phyloP scores from a whole-genome alignment of 2,888 invertebrate species.

The Scrobipalpa costella region DNA sequence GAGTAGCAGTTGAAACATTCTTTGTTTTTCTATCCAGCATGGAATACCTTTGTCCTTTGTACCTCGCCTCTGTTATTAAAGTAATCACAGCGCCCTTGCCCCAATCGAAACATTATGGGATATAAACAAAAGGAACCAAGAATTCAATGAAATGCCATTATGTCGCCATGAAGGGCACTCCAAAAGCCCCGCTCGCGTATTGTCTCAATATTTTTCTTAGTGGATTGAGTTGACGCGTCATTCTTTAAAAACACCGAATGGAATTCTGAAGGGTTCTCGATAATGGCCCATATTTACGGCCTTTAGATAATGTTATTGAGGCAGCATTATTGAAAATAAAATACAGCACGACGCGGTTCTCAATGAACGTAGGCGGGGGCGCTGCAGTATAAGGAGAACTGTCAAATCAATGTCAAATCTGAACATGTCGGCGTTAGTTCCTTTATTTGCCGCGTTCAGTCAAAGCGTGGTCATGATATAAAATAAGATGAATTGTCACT shows the following conservation, averaged over 20 bases:
- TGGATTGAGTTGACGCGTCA: constrained; percentile 76
- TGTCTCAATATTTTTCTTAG: constrained; percentile 81
- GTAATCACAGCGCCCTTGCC: constrained; percentile 76
- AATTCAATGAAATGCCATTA: constrained; percentile 80
- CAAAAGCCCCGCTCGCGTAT: constrained; percentile 51
- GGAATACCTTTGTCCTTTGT: too few species aligned
- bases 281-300: constrained; percentile 79
- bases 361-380: too few species aligned
- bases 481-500: constrained; percentile 60
- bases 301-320: constrained; percentile 67
- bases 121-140: constrained; percentile 80
- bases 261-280: constrained; percentile 75
- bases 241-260: constrained; percentile 74
- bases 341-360: too few species aligned
- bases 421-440: too few species aligned
- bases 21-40: too few species aligned
- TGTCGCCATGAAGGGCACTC: constrained; percentile 74
- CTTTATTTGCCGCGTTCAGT: too few species aligned
- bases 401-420: too few species aligned
- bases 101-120: constrained; percentile 80
- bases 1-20: too few species aligned
- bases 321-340: constrained; percentile 67
- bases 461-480: too few species aligned
- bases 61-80: constrained; percentile 77
- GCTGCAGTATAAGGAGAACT: too few species aligned